Base-by-base conservation (phyloP, 2,113 vertebrate species). In the Pituophis catenifer region DNA sequence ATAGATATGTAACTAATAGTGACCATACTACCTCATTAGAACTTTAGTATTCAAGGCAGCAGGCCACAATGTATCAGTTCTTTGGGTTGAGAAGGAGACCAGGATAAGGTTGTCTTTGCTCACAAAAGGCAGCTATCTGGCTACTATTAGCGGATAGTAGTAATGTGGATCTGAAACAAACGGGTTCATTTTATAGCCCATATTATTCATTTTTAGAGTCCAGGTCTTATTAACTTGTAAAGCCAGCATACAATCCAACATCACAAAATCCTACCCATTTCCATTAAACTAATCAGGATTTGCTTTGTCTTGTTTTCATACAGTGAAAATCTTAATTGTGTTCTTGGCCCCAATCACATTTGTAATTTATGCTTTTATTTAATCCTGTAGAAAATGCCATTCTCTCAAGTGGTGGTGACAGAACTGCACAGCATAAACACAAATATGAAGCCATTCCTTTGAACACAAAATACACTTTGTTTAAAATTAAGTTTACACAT, bases 171-270 rank as follows among this genome's bases (percentile, higher is more conserved):
- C 29, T 13, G 54, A 58, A 57, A 38, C 24, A 50, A 33, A 26
- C 21, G 5, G 24, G 23, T 21, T 87, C 54, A 48, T 86, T 24
- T 65, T 86, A 57, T 86, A 54, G 54, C 23, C 52, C n/a, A 55
- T 6, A 19, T 44, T 29, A 9, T 70, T 87, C 81, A 57, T 12
- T 81, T 90, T 38, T 52, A 33, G 92, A 85, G 55, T 21, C 95
- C 85, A 88, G 54, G 2, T 90, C 9, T 44, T 93, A 48, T 59
- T 95, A 75, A 33, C 87, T 7, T 55, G n/a, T 92, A 5, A 58
- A 54, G 23, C 12, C 58, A 91, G 19, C 0, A 62, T 92, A 75
- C 7, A 29, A 1, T 4, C 0, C 0, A 0, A 33, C 0, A 33
- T 17, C 38, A 88, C 29, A 88, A 92, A 62, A 92, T 29, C 44